phyloP scores from a whole-genome alignment of 2,113 vertebrate genomes.

The Fregetta grallaria region DNA sequence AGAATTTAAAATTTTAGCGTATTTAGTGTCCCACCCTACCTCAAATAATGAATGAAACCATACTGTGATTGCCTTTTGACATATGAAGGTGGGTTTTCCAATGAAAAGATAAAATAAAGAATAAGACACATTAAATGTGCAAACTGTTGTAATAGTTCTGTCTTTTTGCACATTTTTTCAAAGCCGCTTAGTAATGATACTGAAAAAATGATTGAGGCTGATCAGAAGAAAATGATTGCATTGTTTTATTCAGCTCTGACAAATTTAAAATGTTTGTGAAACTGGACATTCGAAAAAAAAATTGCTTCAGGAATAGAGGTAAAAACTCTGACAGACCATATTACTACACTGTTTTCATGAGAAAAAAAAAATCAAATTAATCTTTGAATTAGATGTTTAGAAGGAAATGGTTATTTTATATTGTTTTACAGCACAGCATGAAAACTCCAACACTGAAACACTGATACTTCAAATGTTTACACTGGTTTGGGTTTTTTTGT shows the following conservation, averaged over 20 bases:
- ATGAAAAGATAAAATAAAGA: background rate
- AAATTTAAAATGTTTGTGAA: background rate
- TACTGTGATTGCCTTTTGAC: background rate
- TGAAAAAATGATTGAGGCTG: background rate
- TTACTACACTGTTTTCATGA: background rate
- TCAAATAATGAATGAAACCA: background rate
- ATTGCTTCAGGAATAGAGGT: background rate
- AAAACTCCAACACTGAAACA: background rate
- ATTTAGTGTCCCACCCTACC: background rate
- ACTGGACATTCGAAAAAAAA: background rate
- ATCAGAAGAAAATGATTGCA: background rate
- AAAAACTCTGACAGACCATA: background rate
- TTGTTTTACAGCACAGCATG: background rate
- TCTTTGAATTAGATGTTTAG: background rate
- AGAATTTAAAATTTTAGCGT: background rate
- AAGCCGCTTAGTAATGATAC: background rate
- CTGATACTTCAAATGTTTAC: background rate
- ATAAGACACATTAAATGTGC: background rate
- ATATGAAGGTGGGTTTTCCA: background rate
- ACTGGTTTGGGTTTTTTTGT: accelerated
- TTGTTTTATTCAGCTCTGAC: background rate
- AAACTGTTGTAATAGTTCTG: background rate
- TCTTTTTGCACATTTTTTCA: background rate
- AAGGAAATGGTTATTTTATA: background rate
- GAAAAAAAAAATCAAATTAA: background rate